Evolutionary conservation across 2,797 vertebrate species (phyloP), one percentile per base, ranked within the genome.

Genomic region (Paedocypris micromegethes): DNA sequence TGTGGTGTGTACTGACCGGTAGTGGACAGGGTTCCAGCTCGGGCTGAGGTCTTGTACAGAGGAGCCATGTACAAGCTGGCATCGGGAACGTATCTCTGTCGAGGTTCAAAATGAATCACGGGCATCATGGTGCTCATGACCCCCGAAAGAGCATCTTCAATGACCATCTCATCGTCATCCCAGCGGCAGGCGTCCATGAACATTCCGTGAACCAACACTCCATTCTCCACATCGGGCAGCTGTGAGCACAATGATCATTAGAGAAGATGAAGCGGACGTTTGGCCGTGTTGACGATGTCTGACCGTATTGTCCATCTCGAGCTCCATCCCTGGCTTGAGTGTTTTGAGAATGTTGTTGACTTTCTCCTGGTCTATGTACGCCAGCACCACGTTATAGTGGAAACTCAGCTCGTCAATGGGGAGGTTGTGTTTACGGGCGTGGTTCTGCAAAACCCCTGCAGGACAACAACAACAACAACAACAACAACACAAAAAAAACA

Each of bases 361-460:
- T 0, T 70, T 61, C 0, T 58, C 69, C 85, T 93, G 91, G 72
- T 95, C 91, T 57, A 90, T 85, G 74, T 91, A 94, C 2, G 7
- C 6, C 0, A 91, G 86, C 61, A 91, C 56, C 52, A 93, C 0
- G 6, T 85, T 91, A 72, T 90, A 94, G 64, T 81, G 81, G 74
- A 95, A 94, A 79, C 73, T 90, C 50, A 94, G 88, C 79, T 93
- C 92, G 4, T 94, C 93, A 3, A 93, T 93, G 54, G 93, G 92
- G 65, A 93, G 76, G 78, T 90, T 93, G 74, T 93, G 91, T 60
- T 80, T 87, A 4, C 92, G 83, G 42, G 92, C 88, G 3, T 94
- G 91, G 79, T 93, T 94, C 80, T 95, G 92, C 70, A 94, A 87
- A 6, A 88, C 89, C 7, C 91, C 92, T 94, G 45, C 8, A 65